Conservation (phyloP, 2,797 vertebrate species). For the Dallia pectoralis region DNA sequence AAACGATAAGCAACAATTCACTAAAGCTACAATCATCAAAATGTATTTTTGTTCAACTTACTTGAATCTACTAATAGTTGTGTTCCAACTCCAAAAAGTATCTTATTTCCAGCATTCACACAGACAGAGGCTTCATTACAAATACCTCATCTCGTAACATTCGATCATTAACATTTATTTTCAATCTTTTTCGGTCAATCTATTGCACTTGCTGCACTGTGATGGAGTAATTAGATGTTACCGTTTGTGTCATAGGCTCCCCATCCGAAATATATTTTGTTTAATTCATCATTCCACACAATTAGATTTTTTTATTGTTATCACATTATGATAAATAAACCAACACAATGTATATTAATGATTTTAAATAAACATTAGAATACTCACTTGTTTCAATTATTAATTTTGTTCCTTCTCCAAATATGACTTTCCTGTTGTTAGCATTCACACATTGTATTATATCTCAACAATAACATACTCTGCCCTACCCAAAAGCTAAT, state of each 20-base stretch:
- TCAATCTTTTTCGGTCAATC: background rate
- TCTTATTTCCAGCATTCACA: slow-evolving; percentile 33
- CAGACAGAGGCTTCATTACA: slow-evolving; percentile 7
- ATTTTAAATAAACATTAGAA: background rate
- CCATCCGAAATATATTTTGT: background rate
- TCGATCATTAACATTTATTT: background rate
- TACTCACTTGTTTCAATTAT: slow-evolving; percentile 22
- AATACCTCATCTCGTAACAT: background rate
- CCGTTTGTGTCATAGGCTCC: background rate
- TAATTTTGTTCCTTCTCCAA: slow-evolving; percentile 15
- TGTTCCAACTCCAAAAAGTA: slow-evolving; percentile 50
- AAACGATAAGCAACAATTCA: background rate
- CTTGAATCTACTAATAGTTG: slow-evolving; percentile 56
- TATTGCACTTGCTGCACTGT: background rate
- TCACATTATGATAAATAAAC: background rate
- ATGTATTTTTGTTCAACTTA: slow-evolving; percentile 38
- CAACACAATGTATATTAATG: background rate
- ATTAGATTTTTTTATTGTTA: background rate
- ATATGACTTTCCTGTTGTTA: slow-evolving; percentile 8
- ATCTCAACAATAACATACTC: background rate
- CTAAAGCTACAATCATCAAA: too few species aligned
- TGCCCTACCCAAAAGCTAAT: background rate
- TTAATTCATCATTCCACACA: background rate
- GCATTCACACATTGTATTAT: slow-evolving; percentile 29
- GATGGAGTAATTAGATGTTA: background rate